Base-by-base conservation (phyloP, 2,888 invertebrate species). In the Drosophila gaucha region DNA sequence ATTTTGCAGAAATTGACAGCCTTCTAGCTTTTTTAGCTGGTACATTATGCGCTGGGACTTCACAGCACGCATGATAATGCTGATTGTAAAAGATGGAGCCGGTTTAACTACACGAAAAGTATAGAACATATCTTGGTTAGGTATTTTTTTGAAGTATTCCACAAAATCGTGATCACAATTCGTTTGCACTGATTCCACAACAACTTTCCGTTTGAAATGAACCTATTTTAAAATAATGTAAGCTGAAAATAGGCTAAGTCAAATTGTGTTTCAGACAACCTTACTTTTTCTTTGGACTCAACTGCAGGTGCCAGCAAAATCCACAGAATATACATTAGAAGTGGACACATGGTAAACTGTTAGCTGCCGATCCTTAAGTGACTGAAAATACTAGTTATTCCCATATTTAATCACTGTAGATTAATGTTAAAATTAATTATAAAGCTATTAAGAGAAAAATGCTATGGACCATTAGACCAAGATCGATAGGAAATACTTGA, bases 1-100 rank as follows among this genome's bases (percentile, higher is more conserved):
- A 49, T 74, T 65, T 3, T 20, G 49, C 0, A 78, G 16, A 28
- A 78, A 75, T 26, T 31, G 24, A 8, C 78, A 75, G 9, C 74
- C 69, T 31, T 78, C 49, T 1, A 74, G 1, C 14, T 68, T 31
- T 0, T 38, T 16, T 0, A 75, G 6, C 12, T 44, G 50, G 22
- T 57, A 69, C 51, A 75, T 8, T 1, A 58, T 24, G 0, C 33
- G 54, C 18, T 64, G 52, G 0, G 64, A 69, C 1, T 6, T 26
- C 1, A 24, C 4, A 0, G 51, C 28, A 2, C 54, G 54, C 5
- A 74, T 20, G 0, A 12, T 10, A 1, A 78, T 8, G 41, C 4
- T 62, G 0, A 65, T 47, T 0, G 26, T 31, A 3, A 75, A 68
- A 1, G 8, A 0, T 0, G 28, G 4, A 0, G 55, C 20, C 10